phyloP scores from a whole-genome alignment of 2,888 invertebrate species.

The Drosophila longiperda region DNA sequence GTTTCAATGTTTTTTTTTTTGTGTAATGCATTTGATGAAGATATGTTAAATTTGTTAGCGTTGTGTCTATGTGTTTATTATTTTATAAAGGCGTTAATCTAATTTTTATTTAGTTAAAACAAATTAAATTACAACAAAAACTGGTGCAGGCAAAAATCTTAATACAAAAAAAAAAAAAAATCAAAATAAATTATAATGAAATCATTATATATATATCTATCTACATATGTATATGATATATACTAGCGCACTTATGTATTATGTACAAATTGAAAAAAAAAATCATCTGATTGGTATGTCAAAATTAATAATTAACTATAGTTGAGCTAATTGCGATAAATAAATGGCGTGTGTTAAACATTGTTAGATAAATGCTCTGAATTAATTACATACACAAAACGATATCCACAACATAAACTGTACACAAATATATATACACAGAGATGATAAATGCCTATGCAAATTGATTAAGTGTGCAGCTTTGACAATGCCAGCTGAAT shows the following conservation, averaged over 20 bases:
- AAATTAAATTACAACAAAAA: conserved; percentile 38
- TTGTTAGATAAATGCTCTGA: conserved; percentile 15
- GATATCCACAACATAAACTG: conserved; percentile 17
- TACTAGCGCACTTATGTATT: conserved; percentile 49
- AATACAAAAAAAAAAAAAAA: conserved; percentile 31
- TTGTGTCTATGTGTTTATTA: conserved; percentile 52
- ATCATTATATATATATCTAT: conserved; percentile 21
- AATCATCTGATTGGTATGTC: conserved; percentile 36
- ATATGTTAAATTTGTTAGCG: conserved; percentile 65
- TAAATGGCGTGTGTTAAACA: conserved; percentile 5
- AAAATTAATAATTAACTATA: conserved; percentile 29
- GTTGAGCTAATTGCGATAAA: conserved; percentile 13
- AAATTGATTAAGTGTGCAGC: conserved; percentile 23
- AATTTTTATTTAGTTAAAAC: conserved; percentile 48
- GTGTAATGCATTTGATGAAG: conserved; percentile 61
- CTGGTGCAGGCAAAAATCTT: conserved; percentile 73
- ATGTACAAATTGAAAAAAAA: conserved; percentile 52
- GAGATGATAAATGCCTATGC: conserved; percentile 11
- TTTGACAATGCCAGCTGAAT: conserved; percentile 23
- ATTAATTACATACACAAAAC: conserved; percentile 5
- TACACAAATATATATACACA: conserved; percentile 30
- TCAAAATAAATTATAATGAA: conserved; percentile 26
- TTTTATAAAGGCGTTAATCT: conserved; percentile 44
- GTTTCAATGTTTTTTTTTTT: conserved; percentile 39
- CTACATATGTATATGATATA: conserved; percentile 17